Evolutionary conservation across 2,113 vertebrate genomes (phyloP).

Genomic region (Psammodynastes pulverulentus): DNA sequence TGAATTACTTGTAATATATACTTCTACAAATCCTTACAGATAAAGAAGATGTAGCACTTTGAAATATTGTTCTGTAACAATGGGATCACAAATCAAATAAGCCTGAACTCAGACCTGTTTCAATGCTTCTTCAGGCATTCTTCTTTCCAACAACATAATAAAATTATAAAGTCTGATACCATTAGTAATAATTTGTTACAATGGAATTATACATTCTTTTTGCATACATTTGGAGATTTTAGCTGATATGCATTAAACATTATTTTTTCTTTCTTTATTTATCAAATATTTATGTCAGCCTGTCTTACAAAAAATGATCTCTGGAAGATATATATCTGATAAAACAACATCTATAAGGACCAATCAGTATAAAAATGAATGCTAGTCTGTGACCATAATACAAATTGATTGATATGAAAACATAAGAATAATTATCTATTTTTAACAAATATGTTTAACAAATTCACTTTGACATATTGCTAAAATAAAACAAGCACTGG

Average conservation of each 20-base stretch:
- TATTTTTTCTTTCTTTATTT: background rate
- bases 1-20: too few species aligned
- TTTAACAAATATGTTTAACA: conserved; percentile 7
- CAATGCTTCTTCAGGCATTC: background rate
- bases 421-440: too few species aligned
- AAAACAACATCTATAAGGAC: too few species aligned
- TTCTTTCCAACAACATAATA: background rate
- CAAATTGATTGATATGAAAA: too few species aligned
- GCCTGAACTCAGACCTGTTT: background rate
- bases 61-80: background rate
- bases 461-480: background rate
- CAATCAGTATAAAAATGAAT: too few species aligned
- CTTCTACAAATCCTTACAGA: too few species aligned
- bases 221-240: conserved; percentile 9
- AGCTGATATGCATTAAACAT: background rate
- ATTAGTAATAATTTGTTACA: background rate
- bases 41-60: background rate
- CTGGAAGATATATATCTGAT: too few species aligned
- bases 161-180: background rate
- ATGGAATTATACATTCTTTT: background rate
- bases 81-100: background rate
- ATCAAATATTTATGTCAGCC: too few species aligned
- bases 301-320: too few species aligned
- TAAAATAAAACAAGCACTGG: background rate
- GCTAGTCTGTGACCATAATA: too few species aligned